Conservation (phyloP, 1,140 invertebrate species). For the Calliphora vicina region DNA sequence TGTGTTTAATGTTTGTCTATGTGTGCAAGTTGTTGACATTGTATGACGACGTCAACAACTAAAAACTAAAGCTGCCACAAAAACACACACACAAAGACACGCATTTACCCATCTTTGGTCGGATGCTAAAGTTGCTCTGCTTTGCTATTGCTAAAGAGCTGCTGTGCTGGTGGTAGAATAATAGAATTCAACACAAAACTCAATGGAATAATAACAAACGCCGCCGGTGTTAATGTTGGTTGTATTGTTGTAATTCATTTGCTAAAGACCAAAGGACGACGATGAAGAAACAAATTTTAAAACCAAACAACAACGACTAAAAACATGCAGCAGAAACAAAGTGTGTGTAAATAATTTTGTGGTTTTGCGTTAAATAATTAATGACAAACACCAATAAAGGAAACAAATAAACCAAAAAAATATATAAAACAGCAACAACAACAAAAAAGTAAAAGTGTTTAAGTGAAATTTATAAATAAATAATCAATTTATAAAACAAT, state of each 20-base stretch:
- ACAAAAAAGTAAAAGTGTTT: background rate
- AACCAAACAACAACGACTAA: background rate
- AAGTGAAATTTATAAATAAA: background rate
- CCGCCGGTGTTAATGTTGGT: background rate
- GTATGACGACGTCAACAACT: constrained; percentile 2
- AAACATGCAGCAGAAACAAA: background rate
- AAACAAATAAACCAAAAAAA: background rate
- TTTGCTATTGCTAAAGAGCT: background rate
- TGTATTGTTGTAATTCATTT: constrained; percentile 1
- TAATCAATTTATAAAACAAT: background rate
- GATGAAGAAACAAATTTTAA: background rate
- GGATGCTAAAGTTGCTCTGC: background rate
- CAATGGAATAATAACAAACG: background rate
- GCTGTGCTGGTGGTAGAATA: background rate
- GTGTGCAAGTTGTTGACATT: constrained; percentile 7
- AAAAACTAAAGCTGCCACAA: background rate
- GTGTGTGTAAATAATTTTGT: background rate
- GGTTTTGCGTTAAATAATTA: background rate
- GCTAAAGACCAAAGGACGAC: background rate
- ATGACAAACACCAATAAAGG: background rate
- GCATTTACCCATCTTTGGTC: background rate
- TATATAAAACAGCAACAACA: no score
- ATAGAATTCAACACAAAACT: background rate
- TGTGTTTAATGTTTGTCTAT: background rate
- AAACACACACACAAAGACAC: background rate